A percentile compares a stretch with the other conserved stretches of the same genome.
Conservation (phyloP, 2,888 invertebrate genomes). For the Eupithecia pulchellata region DNA sequence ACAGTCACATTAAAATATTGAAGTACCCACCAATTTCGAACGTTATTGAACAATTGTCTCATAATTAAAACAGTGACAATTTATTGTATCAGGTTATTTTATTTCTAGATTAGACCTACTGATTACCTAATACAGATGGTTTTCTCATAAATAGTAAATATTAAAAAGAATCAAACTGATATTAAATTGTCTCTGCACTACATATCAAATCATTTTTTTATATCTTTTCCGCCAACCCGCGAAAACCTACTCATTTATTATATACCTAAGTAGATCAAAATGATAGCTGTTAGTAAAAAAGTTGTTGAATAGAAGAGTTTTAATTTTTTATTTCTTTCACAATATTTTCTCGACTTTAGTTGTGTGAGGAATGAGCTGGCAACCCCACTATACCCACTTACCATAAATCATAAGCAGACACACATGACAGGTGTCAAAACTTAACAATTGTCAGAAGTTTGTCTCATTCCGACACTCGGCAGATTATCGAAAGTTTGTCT, state of each 20-base stretch:
- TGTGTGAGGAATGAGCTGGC: not conserved
- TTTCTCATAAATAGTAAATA: no score
- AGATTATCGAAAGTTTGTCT: constrained; percentile 58
- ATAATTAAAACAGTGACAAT: not conserved
- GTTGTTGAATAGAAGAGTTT: no score
- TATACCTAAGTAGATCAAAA: not conserved
- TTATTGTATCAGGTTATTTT: no score
- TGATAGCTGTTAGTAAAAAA: not conserved
- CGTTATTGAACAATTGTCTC: not conserved
- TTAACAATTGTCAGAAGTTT: constrained; percentile 1
- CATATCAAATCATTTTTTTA: no score
- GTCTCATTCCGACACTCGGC: constrained; percentile 18
- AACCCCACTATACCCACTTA: not conserved
- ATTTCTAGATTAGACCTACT: no score
- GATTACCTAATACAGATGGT: no score
- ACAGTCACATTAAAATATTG: not conserved
- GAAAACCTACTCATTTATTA: not conserved
- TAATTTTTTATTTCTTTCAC: not conserved
- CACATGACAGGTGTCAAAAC: not conserved
- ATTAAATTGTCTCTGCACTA: no score
- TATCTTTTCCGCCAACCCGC: no score
- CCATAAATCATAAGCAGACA: not conserved
- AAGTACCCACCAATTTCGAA: not conserved
- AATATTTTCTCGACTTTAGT: not conserved
- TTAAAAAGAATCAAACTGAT: no score